Base-by-base conservation (phyloP, 2,797 vertebrate species). In the Pseudotriccus pelzelni region DNA sequence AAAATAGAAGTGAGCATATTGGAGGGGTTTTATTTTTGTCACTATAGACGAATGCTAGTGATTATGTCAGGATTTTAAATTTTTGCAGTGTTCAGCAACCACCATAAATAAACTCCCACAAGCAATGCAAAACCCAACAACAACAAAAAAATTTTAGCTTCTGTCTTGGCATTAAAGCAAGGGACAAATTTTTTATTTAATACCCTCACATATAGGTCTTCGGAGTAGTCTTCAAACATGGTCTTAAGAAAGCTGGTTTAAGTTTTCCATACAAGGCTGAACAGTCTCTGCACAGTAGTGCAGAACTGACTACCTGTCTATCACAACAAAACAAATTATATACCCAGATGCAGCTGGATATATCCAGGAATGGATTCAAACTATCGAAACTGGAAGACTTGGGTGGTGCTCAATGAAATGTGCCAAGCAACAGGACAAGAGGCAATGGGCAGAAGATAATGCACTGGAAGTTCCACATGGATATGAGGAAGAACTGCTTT, bases 11-110 rank as follows among this genome's bases (percentile, higher is more conserved):
- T 19, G 21, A 70, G 66, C 55, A 49, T 78, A 39, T 62, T 88
- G 55, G 58, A 84, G 91, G 44, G 55, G 23, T 63, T 89, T 89
- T 95, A 92, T 94, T 93, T 94, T 89, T 90, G 52, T 69, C 37
- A 7, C 37, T 76, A 5, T 25, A 84, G 66, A 90, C 1, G 19
- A 94, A 81, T 73, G 73, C 20, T 70, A 52, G 30, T 90, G 80
- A 88, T 90, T 88, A 55, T 72, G 68, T 64, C 53, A 75, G 32
- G 67, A 77, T 88, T 86, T 88, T 69, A 47, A 84, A 84, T 32
- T 88, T 93, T 86, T 84, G 60, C 7, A 12, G 16, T 69, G 39
- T 75, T 94, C 55, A 92, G 69, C 73, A 94, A 37, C 14, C 20
- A 69, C 39, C 16, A 41, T 49, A 19, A 76, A 84, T 84, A 84